Evolutionary conservation across 1,140 invertebrate species (phyloP), one percentile per base, ranked within the genome.

Genomic region (Drosophila elegans): DNA sequence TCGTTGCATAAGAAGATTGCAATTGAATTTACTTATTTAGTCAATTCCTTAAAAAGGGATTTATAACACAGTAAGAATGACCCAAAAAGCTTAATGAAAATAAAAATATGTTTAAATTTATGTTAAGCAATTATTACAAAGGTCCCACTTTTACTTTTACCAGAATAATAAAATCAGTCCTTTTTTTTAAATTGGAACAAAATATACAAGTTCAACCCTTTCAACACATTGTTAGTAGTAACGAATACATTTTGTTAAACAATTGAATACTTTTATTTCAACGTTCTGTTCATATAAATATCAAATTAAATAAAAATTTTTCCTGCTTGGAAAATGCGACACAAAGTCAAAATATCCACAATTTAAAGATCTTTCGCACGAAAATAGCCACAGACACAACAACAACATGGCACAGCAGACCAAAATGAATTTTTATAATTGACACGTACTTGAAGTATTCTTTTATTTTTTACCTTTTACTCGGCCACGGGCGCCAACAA

Each of bases 361-460:
- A 41, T 52, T 75, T 54, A 56, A 74, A 77, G 48, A 64, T 52
- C 48, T 67, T 73, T 64, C 32, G 41, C 67, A 62, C 75, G 56
- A 72, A 78, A 63, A 64, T 72, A 78, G 75, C 59, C 74, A 36
- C 67, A 48, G 67, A 57, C 52, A 78, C 32, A 59, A 41, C 21
- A 56, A 27, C 16, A 42, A 38, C 61, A 48, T 32, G 29, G 55
- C 61, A 53, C 25, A 10, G 12, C 34, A 56, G 39, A 49, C 45
- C 25, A 46, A 66, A 67, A 55, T 76, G 64, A 66, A 82, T 82
- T 78, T 78, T 80, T 56, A 82, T 79, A 74, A 74, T 88, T 86
- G 82, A 83, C 82, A 86, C 82, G 82, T 86, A 88, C 82, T 88
- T 86, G 56, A 68, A 64, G 74, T 64, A 66, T 46, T 86, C 67